Evolutionary conservation across 2,888 invertebrate genomes (phyloP), one percentile per base, ranked within the genome.

Genomic region (Melanophora roralis): DNA sequence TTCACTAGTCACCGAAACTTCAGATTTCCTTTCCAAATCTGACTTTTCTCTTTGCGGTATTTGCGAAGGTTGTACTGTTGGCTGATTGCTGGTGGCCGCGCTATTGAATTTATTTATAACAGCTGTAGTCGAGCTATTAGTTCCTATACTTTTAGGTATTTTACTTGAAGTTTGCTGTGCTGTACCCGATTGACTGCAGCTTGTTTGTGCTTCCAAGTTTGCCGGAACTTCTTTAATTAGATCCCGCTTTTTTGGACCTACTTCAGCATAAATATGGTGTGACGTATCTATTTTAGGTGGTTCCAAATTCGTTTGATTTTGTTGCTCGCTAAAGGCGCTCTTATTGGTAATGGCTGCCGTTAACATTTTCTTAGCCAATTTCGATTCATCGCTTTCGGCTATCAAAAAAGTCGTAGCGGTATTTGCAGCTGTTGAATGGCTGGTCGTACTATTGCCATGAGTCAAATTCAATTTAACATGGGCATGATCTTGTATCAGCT

Each of bases 271-370:
- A 88, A 89, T 93, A 91, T 97, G 40, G 95, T 96, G 88, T 94
- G 97, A 91, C 96, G 97, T 90, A 96, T 98, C 47, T 95, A 96
- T 89, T 16, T 76, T 74, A 11, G 65, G 53, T 93, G 87, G 95
- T 95, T 86, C 95, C 93, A 71, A 38, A 21, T 85, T 85, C 87
- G 89, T 40, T 27, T 57, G 62, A 21, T 82, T 40, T 72, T 16
- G 83, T 32, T 81, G 81, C 53, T 85, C 81, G 9, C 43, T 49
- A 1, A 68, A 27, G 7, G 67, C 0, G 51, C 84, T 76, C 53
- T 80, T 80, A 45, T 59, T 85, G 83, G 81, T 78, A 75, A 84
- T 62, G 65, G 83, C 68, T 12, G 81, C 81, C 45, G 86, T 85
- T 36, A 89, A 82, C 83, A 89, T 84, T 82, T 90, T 90, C 75